Evolutionary conservation across 2,113 vertebrate genomes (phyloP).

Genomic region (Hydropotes inermis): DNA sequence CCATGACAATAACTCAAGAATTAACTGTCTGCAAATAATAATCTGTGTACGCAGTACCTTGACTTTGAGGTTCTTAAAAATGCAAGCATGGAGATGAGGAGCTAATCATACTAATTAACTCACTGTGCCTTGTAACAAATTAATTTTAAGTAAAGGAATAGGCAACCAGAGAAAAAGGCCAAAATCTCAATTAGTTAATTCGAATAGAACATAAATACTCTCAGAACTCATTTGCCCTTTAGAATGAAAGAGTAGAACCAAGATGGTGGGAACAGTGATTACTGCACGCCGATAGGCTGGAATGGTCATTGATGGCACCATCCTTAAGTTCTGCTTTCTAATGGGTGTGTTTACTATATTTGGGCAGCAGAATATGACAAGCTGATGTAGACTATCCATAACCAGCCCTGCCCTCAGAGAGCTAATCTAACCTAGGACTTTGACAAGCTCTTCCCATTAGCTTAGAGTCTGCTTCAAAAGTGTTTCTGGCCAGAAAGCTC

Average conservation of each 20-base stretch:
- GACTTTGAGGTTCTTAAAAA: slow-evolving; percentile 54
- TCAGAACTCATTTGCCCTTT: slow-evolving; percentile 57
- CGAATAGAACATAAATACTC: slow-evolving; percentile 57
- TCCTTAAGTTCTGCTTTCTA: not conserved
- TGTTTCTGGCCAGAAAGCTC: not conserved
- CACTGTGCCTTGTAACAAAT: slow-evolving; percentile 53
- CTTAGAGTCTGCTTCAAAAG: not conserved
- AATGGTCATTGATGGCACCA: not conserved
- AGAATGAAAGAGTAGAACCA: not conserved
- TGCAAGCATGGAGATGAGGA: slow-evolving; percentile 33
- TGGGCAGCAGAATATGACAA: not conserved
- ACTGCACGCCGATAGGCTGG: not conserved
- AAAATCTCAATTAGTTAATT: slow-evolving; percentile 67
- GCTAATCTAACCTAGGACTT: not conserved
- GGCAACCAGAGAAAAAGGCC: slow-evolving; percentile 61
- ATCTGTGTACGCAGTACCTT: slow-evolving; percentile 54
- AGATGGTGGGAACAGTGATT: not conserved
- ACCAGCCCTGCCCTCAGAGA: not conserved
- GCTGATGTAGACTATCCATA: not conserved
- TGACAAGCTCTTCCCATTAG: not conserved
- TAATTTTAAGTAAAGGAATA: slow-evolving; percentile 62
- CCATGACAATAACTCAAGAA: slow-evolving; percentile 55
- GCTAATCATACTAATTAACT: slow-evolving; percentile 66
- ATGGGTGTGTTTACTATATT: not conserved
- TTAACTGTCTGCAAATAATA: slow-evolving; percentile 50